These are phyloP conservation scores for Pogonophryne albipinna DNA, from an alignment of 2,797 vertebrate genomes.

Conservation along the genomic window DNA sequence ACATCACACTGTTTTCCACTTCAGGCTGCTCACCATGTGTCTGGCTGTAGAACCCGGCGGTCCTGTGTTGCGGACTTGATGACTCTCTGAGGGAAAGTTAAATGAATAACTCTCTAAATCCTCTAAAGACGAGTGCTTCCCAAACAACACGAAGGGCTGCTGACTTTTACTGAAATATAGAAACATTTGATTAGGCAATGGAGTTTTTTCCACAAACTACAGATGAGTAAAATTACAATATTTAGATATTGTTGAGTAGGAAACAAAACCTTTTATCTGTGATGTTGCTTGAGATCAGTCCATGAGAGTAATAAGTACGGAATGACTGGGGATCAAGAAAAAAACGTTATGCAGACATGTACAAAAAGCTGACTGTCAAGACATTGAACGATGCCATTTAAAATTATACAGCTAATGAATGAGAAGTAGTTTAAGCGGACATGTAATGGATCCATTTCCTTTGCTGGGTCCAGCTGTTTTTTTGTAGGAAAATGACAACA, in stretches of 20 bases:
- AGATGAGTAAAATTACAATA: neutral
- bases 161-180: constrained; percentile 85
- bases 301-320: constrained; percentile 95
- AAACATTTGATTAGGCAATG: neutral
- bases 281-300: constrained; percentile 96
- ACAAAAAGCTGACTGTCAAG: neutral
- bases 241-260: neutral
- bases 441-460: too few relatives aligned
- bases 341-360: constrained; percentile 6
- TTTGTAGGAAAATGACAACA: neutral
- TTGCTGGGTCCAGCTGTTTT: too few relatives aligned
- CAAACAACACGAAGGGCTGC: constrained; percentile 94
- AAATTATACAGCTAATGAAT: neutral
- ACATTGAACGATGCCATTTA: neutral
- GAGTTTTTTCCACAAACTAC: neutral
- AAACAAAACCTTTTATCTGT: constrained; percentile 91
- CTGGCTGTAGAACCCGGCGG: constrained; percentile 86
- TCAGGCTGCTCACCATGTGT: constrained; percentile 91
- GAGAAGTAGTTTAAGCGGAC: neutral
- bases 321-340: constrained; percentile 86
- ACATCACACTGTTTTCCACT: neutral
- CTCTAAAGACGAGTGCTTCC: constrained; percentile 91
- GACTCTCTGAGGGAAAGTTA: constrained; percentile 96
- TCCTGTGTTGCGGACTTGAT: constrained; percentile 94
- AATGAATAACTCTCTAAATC: constrained; percentile 93